Evolutionary conservation across 2,888 invertebrate genomes (phyloP).

Genomic region (Cyclophora albipunctata): DNA sequence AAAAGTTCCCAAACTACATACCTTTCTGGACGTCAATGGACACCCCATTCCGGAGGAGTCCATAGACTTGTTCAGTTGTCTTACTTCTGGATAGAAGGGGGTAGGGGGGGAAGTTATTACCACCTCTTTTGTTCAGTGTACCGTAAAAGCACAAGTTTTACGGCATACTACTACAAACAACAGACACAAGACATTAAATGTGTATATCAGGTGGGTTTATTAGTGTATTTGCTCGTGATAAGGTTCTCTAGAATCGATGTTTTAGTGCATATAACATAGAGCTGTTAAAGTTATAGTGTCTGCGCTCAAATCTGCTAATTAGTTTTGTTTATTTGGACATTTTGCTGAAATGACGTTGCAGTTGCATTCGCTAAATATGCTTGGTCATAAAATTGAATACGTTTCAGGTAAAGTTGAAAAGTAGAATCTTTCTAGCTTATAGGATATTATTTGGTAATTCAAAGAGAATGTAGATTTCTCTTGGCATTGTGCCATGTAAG

Average conservation of each 20-base stretch:
- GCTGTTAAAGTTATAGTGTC: too few relatives aligned
- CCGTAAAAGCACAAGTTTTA: slow-evolving; percentile 57
- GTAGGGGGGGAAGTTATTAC: slow-evolving; percentile 49
- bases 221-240: slow-evolving; percentile 18
- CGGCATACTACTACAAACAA: slow-evolving; percentile 34
- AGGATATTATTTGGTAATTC: too few relatives aligned
- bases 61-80: slow-evolving; percentile 52
- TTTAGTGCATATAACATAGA: slow-evolving; percentile 4
- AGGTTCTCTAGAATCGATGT: too few relatives aligned
- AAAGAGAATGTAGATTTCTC: too few relatives aligned
- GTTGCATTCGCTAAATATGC: too few relatives aligned
- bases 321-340: too few relatives aligned
- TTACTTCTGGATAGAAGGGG: slow-evolving; percentile 28
- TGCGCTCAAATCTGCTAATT: too few relatives aligned
- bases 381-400: too few relatives aligned
- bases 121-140: slow-evolving; percentile 51
- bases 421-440: too few relatives aligned
- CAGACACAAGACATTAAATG: slow-evolving; percentile 32
- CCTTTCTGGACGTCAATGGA: slow-evolving; percentile 57
- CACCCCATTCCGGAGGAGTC: slow-evolving; percentile 42
- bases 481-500: too few relatives aligned
- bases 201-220: slow-evolving; percentile 23
- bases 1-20: slow-evolving; percentile 51
- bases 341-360: too few relatives aligned
- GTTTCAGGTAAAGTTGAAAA: too few relatives aligned